phyloP scores from a whole-genome alignment of 2,113 vertebrate genomes.

The Rhineura floridana region DNA sequence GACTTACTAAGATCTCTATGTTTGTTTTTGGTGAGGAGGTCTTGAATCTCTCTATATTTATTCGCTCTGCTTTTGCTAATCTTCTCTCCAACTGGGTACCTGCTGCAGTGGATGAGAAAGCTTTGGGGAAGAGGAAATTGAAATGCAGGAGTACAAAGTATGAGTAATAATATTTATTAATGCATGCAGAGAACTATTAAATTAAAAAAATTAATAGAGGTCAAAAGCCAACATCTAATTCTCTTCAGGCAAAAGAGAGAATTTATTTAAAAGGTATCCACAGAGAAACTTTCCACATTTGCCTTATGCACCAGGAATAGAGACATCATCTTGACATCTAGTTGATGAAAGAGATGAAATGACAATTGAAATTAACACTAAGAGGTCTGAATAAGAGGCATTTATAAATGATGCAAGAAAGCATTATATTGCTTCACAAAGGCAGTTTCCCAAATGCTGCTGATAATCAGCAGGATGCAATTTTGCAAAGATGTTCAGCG shows the following conservation, averaged over 20 bases:
- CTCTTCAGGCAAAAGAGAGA: constrained; percentile 67
- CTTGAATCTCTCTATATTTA: constrained; percentile 29
- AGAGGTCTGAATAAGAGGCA: constrained; percentile 31
- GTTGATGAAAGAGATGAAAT: constrained; percentile 61
- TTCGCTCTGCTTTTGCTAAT: constrained; percentile 47
- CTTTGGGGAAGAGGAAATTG: constrained; percentile 41
- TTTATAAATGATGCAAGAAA: constrained; percentile 11
- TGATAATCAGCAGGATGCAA: constrained; percentile 32
- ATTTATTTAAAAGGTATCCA: constrained; percentile 65
- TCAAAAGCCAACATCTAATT: constrained; percentile 65
- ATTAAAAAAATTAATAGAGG: constrained; percentile 72
- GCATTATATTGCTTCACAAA: constrained; percentile 25
- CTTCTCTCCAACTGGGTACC: constrained; percentile 29
- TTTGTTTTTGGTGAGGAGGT: constrained; percentile 18
- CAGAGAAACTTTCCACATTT: constrained; percentile 35
- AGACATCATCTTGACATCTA: constrained; percentile 68
- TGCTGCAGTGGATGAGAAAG: constrained; percentile 44
- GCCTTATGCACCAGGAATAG: constrained; percentile 57
- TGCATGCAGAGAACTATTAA: constrained; percentile 56
- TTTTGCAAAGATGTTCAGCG: constrained; percentile 45
- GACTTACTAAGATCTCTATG: not conserved
- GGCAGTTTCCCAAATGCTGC: constrained; percentile 34
- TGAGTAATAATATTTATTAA: constrained; percentile 48
- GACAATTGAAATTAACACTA: constrained; percentile 52
- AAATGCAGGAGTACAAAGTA: constrained; percentile 43